These are phyloP conservation scores for Gryllus longicercus DNA, from an alignment of 2,888 invertebrate species.

Conservation along the genomic window DNA sequence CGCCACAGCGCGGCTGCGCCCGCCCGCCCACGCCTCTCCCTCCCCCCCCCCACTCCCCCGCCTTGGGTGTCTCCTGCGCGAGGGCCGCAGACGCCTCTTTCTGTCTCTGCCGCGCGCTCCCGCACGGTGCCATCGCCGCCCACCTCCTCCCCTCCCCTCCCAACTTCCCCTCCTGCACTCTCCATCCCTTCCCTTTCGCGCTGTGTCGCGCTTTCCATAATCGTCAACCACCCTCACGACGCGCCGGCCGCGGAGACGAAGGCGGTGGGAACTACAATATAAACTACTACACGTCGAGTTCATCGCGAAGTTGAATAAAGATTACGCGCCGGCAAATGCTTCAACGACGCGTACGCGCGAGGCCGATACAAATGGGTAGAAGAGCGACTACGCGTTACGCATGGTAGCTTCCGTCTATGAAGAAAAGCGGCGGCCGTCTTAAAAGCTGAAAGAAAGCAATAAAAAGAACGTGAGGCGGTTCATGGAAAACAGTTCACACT, in stretches of 20 bases:
- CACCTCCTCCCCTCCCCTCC: background rate
- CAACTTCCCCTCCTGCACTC: background rate
- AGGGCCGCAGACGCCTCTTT: background rate
- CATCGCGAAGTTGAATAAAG: conserved; percentile 32
- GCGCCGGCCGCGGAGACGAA: background rate
- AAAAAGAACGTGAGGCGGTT: too few relatives aligned
- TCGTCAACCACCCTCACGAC: conserved; percentile 22
- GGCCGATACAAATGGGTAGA: too few relatives aligned
- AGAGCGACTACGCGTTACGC: too few relatives aligned
- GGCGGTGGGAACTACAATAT: conserved; percentile 24
- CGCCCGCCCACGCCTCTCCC: background rate
- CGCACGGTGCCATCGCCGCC: background rate
- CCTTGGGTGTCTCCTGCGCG: background rate
- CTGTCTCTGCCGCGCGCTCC: background rate
- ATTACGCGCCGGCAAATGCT: conserved; percentile 27
- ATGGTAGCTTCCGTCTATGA: too few relatives aligned
- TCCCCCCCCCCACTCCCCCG: background rate
- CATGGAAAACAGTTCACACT: too few relatives aligned
- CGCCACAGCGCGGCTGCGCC: conserved; percentile 4
- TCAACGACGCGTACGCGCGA: too few relatives aligned
- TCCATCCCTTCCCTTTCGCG: too few relatives aligned
- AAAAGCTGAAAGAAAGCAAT: too few relatives aligned
- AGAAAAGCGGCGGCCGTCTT: too few relatives aligned
- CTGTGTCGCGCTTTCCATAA: background rate
- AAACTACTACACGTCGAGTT: conserved; percentile 33